Evolutionary conservation across 1,140 invertebrate species (phyloP).

Genomic region (Dendrolimus kikuchii): DNA sequence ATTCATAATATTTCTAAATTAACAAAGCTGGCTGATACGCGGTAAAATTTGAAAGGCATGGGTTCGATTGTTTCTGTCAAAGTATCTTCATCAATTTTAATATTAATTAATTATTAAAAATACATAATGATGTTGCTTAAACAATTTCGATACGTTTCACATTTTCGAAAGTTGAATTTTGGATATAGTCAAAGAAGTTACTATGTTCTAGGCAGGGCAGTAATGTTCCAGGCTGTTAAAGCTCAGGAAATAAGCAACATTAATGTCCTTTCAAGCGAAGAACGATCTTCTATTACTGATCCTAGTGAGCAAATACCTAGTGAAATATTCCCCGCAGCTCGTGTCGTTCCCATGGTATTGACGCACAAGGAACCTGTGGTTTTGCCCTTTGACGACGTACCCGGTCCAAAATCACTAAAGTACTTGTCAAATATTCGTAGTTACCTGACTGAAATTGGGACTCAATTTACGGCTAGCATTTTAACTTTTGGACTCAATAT

Average conservation of each 20-base stretch:
- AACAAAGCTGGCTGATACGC: neutral
- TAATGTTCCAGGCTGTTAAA: slow-evolving; percentile 10
- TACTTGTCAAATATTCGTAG: slow-evolving; percentile 73
- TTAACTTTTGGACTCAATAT: slow-evolving; percentile 74
- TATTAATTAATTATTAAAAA: neutral
- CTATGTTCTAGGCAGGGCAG: slow-evolving; percentile 7
- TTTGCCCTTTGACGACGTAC: slow-evolving; percentile 75
- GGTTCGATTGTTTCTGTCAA: slow-evolving; percentile 15
- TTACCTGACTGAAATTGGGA: slow-evolving; percentile 75
- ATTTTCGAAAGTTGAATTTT: slow-evolving; percentile 11
- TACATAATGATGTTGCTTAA: slow-evolving; percentile 20
- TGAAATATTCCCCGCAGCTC: slow-evolving; percentile 35
- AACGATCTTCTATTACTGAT: neutral
- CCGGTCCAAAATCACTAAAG: slow-evolving; percentile 74
- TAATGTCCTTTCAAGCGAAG: neutral
- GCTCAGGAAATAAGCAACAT: slow-evolving; percentile 4
- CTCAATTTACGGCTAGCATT: slow-evolving; percentile 74
- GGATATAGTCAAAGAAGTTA: slow-evolving; percentile 2
- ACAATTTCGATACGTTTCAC: slow-evolving; percentile 16
- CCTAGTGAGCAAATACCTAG: slow-evolving; percentile 17
- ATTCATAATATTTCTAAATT: too few relatives aligned
- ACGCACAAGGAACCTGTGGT: slow-evolving; percentile 40
- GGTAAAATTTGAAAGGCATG: slow-evolving; percentile 16
- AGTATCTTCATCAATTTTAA: too few relatives aligned
- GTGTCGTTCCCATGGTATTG: slow-evolving; percentile 41